phyloP scores from a whole-genome alignment of 2,113 vertebrate species.

The Anguilla japonica region DNA sequence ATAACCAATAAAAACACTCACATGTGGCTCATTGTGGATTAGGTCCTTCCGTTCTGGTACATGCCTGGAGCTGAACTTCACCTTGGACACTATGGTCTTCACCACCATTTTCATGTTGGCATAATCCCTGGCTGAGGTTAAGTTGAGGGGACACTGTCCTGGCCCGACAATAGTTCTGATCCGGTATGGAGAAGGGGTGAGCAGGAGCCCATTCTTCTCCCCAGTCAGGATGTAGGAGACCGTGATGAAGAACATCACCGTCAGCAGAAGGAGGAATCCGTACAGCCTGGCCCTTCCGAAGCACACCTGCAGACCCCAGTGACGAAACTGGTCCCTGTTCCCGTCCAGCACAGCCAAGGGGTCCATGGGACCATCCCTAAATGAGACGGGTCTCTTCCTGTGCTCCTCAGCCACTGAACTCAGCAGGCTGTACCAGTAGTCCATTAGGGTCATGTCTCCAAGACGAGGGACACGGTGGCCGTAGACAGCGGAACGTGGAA shows the following conservation, averaged over 20 bases:
- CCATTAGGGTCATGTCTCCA: constrained; percentile 57
- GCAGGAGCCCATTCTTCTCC: constrained; percentile 77
- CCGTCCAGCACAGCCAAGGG: constrained; percentile 82
- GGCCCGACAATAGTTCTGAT: constrained; percentile 68
- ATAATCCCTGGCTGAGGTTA: constrained; percentile 76
- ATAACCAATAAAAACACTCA: constrained; percentile 66
- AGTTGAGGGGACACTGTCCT: constrained; percentile 73
- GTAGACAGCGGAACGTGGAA: constrained; percentile 29
- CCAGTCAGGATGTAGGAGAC: constrained; percentile 89
- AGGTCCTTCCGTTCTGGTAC: constrained; percentile 77
- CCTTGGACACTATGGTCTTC: constrained; percentile 77
- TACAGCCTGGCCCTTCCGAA: constrained; percentile 79
- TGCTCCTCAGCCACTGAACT: neutral
- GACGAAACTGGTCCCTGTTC: constrained; percentile 71
- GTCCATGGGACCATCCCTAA: constrained; percentile 66
- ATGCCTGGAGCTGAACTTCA: constrained; percentile 76
- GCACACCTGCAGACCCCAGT: constrained; percentile 68
- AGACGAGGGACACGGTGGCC: neutral
- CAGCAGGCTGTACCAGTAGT: constrained; percentile 68
- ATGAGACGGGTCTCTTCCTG: constrained; percentile 56
- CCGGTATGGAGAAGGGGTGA: constrained; percentile 81
- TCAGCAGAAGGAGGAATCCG: constrained; percentile 79
- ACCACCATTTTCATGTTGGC: constrained; percentile 78
- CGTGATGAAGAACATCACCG: constrained; percentile 83
- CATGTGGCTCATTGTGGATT: constrained; percentile 81